phyloP scores from a whole-genome alignment of 2,797 vertebrate genomes.

The Acridotheres tristis region DNA sequence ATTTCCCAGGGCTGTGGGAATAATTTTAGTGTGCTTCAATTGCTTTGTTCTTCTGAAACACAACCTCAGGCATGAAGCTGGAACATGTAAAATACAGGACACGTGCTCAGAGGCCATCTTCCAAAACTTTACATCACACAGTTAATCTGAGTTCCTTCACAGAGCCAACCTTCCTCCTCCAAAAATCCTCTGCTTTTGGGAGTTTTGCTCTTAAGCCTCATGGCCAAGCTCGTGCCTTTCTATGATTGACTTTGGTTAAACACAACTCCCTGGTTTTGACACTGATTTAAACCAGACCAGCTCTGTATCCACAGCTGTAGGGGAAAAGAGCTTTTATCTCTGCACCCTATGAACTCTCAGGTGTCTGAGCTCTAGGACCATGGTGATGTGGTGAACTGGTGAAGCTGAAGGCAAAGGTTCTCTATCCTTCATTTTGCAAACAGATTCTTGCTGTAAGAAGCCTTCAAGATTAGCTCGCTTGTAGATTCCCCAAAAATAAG shows the following conservation, averaged over 20 bases:
- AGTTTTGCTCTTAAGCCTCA: background rate
- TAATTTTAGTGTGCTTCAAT: background rate
- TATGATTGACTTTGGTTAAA: background rate
- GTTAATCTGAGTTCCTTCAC: background rate
- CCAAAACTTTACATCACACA: background rate
- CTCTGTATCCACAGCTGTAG: background rate
- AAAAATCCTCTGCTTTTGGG: background rate
- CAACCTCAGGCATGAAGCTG: background rate
- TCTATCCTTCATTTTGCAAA: background rate
- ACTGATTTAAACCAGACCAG: background rate
- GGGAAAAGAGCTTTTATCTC: background rate
- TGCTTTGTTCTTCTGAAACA: constrained; percentile 38
- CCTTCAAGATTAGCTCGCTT: background rate
- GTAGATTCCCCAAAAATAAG: background rate
- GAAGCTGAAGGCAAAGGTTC: background rate
- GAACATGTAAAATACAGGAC: background rate
- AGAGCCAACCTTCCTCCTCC: background rate
- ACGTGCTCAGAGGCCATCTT: background rate
- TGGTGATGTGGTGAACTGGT: background rate
- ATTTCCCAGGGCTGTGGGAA: background rate
- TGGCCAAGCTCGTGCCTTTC: background rate
- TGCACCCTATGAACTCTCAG: accelerated
- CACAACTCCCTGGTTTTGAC: background rate
- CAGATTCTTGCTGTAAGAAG: background rate
- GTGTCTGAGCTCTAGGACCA: background rate